Evolutionary conservation across 2,113 vertebrate species (phyloP).

Genomic region (Chloropsis cyanopogon): DNA sequence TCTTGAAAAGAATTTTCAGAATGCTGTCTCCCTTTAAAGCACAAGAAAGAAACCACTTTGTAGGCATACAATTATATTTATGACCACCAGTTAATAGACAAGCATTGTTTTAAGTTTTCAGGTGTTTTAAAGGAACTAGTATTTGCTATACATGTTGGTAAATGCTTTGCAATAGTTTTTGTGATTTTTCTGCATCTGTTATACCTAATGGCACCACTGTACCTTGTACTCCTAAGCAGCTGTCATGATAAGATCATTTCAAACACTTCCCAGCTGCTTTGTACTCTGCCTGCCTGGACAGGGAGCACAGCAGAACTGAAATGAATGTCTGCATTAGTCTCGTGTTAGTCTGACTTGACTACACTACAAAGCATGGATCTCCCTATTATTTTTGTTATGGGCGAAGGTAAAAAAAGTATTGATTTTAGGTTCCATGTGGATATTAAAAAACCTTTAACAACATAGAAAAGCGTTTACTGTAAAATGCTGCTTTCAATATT

Average conservation of each 20-base stretch:
- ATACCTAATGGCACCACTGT: not conserved
- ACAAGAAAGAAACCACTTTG: not conserved
- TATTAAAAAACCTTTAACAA: slow-evolving; percentile 8
- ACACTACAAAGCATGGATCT: not conserved
- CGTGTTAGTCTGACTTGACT: not conserved
- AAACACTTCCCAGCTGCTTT: not conserved
- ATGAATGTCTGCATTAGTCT: not conserved
- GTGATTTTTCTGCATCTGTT: not conserved
- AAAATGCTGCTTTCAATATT: slow-evolving; percentile 11
- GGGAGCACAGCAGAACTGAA: not conserved
- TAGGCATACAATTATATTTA: not conserved
- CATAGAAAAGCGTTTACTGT: not conserved
- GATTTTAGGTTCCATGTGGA: not conserved
- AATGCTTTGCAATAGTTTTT: not conserved
- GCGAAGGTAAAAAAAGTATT: not conserved
- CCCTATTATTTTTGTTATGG: not conserved
- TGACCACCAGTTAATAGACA: not conserved
- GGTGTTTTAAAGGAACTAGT: not conserved
- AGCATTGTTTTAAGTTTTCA: not conserved
- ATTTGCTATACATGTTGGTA: not conserved
- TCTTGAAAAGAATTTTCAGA: not conserved
- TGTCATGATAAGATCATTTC: not conserved
- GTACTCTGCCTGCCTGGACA: not conserved
- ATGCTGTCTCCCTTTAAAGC: not conserved
- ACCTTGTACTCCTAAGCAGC: not conserved